These are phyloP conservation scores for Aramus guarauna DNA, from an alignment of 2,113 vertebrate species.

Conservation along the genomic window DNA sequence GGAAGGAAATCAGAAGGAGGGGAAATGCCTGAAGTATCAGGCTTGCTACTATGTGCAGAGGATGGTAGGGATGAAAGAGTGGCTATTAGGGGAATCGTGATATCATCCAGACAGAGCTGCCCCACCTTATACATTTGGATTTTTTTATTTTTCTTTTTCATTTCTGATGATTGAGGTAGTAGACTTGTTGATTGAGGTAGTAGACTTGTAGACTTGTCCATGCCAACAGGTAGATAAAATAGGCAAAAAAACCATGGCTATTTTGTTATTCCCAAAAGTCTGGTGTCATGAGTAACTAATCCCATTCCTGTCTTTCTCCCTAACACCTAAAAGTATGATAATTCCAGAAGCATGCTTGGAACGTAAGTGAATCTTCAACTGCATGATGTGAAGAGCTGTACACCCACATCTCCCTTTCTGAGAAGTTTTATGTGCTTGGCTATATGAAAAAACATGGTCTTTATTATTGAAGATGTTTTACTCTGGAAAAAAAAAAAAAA, in stretches of 20 bases:
- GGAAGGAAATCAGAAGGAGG: not conserved
- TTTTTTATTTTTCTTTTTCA: not conserved
- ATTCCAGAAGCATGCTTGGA: not conserved
- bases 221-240: not conserved
- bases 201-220: not conserved
- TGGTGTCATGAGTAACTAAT: not conserved
- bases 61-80: not conserved
- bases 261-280: not conserved
- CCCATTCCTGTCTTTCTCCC: not conserved
- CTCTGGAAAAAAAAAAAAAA: not conserved
- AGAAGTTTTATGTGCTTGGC: not conserved
- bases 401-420: not conserved
- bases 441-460: not conserved
- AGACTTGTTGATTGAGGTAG: too few relatives aligned
- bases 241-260: not conserved
- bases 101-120: not conserved
- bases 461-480: not conserved
- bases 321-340: not conserved
- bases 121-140: not conserved
- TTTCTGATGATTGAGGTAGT: not conserved
- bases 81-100: rapidly evolving
- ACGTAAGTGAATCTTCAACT: not conserved
- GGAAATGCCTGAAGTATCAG: not conserved
- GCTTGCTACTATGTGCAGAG: not conserved
- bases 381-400: not conserved